These are phyloP conservation scores for Archilochus colubris DNA, from an alignment of 2,113 vertebrate species.

Conservation along the genomic window DNA sequence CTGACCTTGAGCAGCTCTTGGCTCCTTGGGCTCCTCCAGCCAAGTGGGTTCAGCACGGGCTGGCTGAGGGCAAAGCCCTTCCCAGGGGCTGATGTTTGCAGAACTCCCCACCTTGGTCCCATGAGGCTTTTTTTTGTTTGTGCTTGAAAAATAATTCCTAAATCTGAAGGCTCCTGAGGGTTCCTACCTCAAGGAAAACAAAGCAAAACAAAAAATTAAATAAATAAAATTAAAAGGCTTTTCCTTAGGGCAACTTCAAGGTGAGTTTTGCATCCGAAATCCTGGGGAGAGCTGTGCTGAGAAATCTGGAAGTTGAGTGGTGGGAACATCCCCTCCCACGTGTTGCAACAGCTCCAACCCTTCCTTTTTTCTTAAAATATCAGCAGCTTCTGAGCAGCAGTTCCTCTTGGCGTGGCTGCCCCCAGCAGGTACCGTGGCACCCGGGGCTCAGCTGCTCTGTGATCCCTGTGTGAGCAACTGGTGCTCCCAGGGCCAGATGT, in stretches of 20 bases:
- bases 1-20: background rate
- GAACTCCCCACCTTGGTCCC: background rate
- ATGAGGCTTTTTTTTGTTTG: background rate
- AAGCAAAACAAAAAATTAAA: background rate
- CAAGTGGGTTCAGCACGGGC: background rate
- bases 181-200: background rate
- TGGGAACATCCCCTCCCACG: background rate
- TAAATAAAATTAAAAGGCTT: background rate
- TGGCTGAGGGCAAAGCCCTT: background rate
- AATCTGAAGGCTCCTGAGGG: background rate
- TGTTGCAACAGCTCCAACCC: background rate
- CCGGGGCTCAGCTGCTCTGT: no score
- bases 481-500: no score
- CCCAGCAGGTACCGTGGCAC: background rate
- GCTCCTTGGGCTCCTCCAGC: background rate
- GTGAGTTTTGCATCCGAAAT: background rate
- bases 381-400: background rate
- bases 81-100: background rate
- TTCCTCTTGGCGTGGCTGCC: background rate
- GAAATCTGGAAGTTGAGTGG: constrained; percentile 45
- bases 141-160: background rate
- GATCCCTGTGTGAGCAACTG: no score
- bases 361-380: constrained; percentile 49
- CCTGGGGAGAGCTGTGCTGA: background rate
- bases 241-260: background rate